Conservation (phyloP, 2,888 invertebrate genomes). For the Neuroscelio doddi region DNA sequence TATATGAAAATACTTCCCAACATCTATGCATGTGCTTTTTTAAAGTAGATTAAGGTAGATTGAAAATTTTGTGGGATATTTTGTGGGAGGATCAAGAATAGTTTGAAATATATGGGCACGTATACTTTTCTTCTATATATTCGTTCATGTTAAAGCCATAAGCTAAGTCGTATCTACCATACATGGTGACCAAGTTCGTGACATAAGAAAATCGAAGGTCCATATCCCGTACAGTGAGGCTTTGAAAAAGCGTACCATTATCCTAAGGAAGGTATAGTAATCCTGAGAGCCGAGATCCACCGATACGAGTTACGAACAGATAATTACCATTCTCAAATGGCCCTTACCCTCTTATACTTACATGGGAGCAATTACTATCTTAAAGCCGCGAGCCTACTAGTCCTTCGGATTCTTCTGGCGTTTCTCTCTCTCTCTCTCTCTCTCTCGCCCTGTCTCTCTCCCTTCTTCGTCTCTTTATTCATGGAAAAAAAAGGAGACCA, state of each 20-base stretch:
- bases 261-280: conserved; percentile 44
- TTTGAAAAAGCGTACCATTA: conserved; percentile 50
- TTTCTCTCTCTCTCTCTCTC: conserved; percentile 17
- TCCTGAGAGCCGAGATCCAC: conserved; percentile 46
- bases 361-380: conserved; percentile 53
- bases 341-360: conserved; percentile 50
- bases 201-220: conserved; percentile 45
- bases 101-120: too few species aligned
- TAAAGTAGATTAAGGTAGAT: too few species aligned
- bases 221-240: conserved; percentile 33
- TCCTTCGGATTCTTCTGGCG: conserved; percentile 43
- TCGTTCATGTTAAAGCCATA: too few species aligned
- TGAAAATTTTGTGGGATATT: too few species aligned
- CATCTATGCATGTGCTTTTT: too few species aligned
- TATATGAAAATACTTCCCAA: too few species aligned
- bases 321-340: conserved; percentile 53
- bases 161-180: background rate
- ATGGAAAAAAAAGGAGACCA: conserved; percentile 13
- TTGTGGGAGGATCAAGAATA: too few species aligned
- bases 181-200: conserved; percentile 37
- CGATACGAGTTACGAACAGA: conserved; percentile 52
- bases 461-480: conserved; percentile 17
- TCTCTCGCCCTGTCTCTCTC: background rate
- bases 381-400: conserved; percentile 43
- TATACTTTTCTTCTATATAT: too few species aligned